Evolutionary conservation across 1,140 invertebrate genomes (phyloP).

Genomic region (Chelonus insularis): DNA sequence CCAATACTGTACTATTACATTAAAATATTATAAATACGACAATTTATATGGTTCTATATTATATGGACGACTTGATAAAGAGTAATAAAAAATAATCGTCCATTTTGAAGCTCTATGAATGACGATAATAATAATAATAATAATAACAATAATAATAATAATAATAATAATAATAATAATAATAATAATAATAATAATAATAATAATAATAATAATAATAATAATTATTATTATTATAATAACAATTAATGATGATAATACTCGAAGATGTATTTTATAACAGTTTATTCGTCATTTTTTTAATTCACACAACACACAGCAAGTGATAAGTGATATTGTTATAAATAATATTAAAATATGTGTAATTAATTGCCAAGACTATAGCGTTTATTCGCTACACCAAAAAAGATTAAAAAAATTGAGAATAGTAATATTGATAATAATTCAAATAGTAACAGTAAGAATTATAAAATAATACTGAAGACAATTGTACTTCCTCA

Average conservation of each 20-base stretch:
- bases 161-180: slow-evolving; percentile 36
- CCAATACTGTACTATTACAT: slow-evolving; percentile 53
- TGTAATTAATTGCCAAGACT: slow-evolving; percentile 26
- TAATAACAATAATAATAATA: slow-evolving; percentile 21
- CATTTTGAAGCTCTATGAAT: slow-evolving; percentile 8
- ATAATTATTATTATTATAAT: no score
- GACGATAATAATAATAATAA: neutral
- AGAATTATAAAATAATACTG: slow-evolving; percentile 31
- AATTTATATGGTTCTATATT: slow-evolving; percentile 57
- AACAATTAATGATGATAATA: slow-evolving; percentile 58
- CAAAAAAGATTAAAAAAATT: slow-evolving; percentile 26
- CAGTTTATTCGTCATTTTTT: slow-evolving; percentile 59
- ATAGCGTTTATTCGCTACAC: slow-evolving; percentile 13
- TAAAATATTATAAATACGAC: slow-evolving; percentile 35
- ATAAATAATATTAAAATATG: slow-evolving; percentile 44
- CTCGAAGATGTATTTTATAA: slow-evolving; percentile 62
- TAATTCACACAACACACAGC: slow-evolving; percentile 55
- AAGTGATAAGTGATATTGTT: slow-evolving; percentile 62
- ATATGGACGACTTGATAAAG: slow-evolving; percentile 44
- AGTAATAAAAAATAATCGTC: slow-evolving; percentile 30
- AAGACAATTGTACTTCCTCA: slow-evolving; percentile 51
- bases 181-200: slow-evolving; percentile 2
- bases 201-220: slow-evolving; percentile 40
- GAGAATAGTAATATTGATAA: slow-evolving; percentile 23
- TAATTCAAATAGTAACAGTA: neutral